A percentile compares a stretch with the other conserved stretches of the same genome.
phyloP scores from a whole-genome alignment of 1,140 invertebrate species.

The Neuroterus valhalla region DNA sequence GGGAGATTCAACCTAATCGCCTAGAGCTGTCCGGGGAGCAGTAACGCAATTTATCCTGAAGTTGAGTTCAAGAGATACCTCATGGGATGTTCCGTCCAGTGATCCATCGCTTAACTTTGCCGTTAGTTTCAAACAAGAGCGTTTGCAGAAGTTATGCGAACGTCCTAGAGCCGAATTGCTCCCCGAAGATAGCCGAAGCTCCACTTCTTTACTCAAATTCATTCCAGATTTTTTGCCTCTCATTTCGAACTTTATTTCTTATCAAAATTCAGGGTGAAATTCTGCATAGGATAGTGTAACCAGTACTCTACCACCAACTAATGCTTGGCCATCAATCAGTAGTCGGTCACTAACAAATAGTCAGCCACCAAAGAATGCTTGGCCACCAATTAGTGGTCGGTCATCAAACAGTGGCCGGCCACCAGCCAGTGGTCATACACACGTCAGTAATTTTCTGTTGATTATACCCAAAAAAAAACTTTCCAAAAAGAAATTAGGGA shows the following conservation, averaged over 20 bases:
- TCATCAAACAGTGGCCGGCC: too few relatives aligned
- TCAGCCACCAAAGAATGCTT: too few relatives aligned
- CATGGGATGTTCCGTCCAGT: slow-evolving; percentile 61
- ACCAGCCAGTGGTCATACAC: too few relatives aligned
- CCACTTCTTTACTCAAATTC: slow-evolving; percentile 24
- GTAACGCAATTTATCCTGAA: slow-evolving; percentile 65
- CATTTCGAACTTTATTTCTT: not conserved
- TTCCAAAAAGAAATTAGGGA: too few relatives aligned
- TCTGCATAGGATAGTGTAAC: too few relatives aligned
- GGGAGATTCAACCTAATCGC: slow-evolving; percentile 63
- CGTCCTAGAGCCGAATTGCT: slow-evolving; percentile 44
- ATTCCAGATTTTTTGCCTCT: not conserved
- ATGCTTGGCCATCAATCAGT: too few relatives aligned
- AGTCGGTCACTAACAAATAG: too few relatives aligned
- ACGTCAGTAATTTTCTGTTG: too few relatives aligned
- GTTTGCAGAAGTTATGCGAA: slow-evolving; percentile 62
- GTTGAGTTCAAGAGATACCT: slow-evolving; percentile 57
- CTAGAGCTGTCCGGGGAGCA: slow-evolving; percentile 60
- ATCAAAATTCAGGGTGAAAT: not conserved
- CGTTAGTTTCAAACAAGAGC: slow-evolving; percentile 60
- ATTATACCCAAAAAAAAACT: too few relatives aligned
- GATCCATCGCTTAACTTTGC: slow-evolving; percentile 66
- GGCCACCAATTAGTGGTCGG: too few relatives aligned
- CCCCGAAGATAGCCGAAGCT: slow-evolving; percentile 44
- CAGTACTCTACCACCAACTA: too few relatives aligned